Evolutionary conservation across 2,797 vertebrate species (phyloP).

Genomic region (Miopithecus talapoin): DNA sequence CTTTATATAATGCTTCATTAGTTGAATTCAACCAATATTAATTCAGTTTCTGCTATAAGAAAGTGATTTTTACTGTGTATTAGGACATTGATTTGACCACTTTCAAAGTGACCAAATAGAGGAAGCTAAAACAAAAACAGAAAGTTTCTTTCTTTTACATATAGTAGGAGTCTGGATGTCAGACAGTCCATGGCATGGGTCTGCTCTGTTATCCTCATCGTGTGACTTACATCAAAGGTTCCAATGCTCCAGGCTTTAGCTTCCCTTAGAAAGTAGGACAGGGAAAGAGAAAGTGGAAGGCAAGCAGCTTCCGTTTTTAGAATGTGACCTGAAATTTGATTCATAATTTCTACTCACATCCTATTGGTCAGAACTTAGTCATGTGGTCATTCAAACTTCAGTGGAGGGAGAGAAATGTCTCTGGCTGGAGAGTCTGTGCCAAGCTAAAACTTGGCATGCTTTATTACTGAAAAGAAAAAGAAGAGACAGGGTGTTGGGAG

Average conservation of each 20-base stretch:
- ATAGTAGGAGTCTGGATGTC: neutral
- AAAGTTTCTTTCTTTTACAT: neutral
- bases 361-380: neutral
- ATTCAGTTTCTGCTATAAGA: neutral
- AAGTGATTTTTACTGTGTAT: neutral
- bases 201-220: neutral
- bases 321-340: neutral
- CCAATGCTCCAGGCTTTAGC: neutral
- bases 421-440: neutral
- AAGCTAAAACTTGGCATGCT: neutral
- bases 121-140: neutral
- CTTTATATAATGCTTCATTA: neutral
- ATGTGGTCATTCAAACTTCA: neutral
- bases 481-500: neutral
- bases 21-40: neutral
- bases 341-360: neutral
- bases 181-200: neutral
- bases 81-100: neutral
- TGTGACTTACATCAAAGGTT: neutral
- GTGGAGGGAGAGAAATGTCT: neutral
- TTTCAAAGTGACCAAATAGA: constrained; percentile 19
- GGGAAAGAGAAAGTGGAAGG: neutral
- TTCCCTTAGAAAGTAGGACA: neutral
- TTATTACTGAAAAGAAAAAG: neutral
- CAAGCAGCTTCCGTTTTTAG: constrained; percentile 1